Evolutionary conservation across 1,140 invertebrate species (phyloP).

Genomic region (Drosophila ananassae): DNA sequence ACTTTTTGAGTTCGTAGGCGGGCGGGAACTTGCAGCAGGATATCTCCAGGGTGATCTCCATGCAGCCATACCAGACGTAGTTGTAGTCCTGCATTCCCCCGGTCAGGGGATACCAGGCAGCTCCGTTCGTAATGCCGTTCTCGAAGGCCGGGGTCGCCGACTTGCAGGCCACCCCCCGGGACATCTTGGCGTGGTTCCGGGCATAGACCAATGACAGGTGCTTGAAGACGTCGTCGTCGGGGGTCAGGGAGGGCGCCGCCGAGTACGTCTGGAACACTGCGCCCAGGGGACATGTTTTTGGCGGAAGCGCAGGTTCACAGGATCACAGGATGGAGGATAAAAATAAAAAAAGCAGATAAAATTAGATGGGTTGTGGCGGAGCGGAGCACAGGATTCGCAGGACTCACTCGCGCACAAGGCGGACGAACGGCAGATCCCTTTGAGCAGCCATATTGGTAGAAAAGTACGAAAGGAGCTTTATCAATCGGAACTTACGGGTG

Average conservation of each 20-base stretch:
- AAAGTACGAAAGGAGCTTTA: conserved; percentile 66
- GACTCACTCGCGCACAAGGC: conserved; percentile 92
- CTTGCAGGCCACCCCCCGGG: conserved; percentile 92
- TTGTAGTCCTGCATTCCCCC: conserved; percentile 99
- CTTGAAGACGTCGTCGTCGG: conserved; percentile 97
- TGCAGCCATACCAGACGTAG: conserved; percentile 98
- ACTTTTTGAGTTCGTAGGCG: conserved; percentile 92
- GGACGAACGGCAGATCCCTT: conserved; percentile 93
- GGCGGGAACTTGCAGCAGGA: conserved; percentile 98
- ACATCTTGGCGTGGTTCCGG: conserved; percentile 94
- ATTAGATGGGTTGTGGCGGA: conserved; percentile 38
- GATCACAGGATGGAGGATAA: background rate
- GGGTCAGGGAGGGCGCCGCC: conserved; percentile 91
- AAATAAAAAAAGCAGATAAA: conserved; percentile 20
- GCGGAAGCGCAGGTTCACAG: conserved; percentile 12
- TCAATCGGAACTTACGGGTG: conserved; percentile 50
- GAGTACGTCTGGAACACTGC: conserved; percentile 92
- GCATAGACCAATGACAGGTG: conserved; percentile 95
- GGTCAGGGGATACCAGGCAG: conserved; percentile 95
- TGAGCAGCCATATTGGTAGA: conserved; percentile 83
- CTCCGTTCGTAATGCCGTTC: conserved; percentile 96
- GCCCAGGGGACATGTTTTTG: conserved; percentile 86
- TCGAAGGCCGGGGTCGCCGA: conserved; percentile 89
- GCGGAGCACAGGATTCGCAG: conserved; percentile 14
- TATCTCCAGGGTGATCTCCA: conserved; percentile 99